These are phyloP conservation scores for Lucilia sericata DNA, from an alignment of 1,140 invertebrate genomes.

Conservation along the genomic window DNA sequence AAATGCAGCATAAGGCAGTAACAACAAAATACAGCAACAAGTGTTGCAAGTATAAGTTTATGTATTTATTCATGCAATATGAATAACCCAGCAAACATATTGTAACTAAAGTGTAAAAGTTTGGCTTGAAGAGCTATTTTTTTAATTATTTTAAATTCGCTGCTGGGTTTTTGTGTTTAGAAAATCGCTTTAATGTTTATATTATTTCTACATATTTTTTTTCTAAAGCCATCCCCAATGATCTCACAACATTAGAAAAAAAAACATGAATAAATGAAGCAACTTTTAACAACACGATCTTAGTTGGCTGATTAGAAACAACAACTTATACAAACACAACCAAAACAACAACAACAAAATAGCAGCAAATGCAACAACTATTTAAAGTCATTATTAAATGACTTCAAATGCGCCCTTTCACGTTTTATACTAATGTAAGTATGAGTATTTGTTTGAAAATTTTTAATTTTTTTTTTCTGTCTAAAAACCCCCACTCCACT, in stretches of 20 bases:
- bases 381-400: slow-evolving; percentile 22
- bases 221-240: neutral
- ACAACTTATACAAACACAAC: neutral
- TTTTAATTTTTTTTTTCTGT: neutral
- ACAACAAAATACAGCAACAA: neutral
- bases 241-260: slow-evolving; percentile 7
- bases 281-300: slow-evolving; percentile 23
- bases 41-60: slow-evolving; percentile 21
- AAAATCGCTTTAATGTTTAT: neutral
- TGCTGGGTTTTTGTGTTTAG: neutral
- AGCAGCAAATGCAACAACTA: neutral
- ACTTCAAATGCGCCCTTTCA: slow-evolving; percentile 25
- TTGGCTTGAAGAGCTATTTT: too few species aligned
- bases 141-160: too few species aligned
- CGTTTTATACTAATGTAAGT: slow-evolving; percentile 8
- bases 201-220: neutral
- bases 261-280: slow-evolving; percentile 25
- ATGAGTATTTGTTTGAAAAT: slow-evolving; percentile 9
- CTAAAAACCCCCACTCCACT: neutral
- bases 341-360: neutral
- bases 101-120: too few species aligned
- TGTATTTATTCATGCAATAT: neutral
- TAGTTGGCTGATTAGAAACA: slow-evolving; percentile 1
- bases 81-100: too few species aligned
- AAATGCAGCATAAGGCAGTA: neutral